Base-by-base conservation (phyloP, 2,888 invertebrate species). In the Lochmaea capreae region DNA sequence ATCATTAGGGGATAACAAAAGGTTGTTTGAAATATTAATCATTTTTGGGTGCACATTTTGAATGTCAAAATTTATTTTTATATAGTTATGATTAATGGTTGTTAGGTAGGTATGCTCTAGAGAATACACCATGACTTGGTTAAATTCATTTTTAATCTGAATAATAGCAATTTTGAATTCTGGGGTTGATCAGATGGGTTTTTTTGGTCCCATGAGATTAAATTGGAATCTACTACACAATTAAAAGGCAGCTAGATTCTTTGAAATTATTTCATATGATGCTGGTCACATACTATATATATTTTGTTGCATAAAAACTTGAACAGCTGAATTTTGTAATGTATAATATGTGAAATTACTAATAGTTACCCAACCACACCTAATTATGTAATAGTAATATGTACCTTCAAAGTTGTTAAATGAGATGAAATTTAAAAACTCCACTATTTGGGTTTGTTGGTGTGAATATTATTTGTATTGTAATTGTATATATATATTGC, bases 21-120 rank as follows among this genome's bases (percentile, higher is more conserved):
- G 83, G 82, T 86, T 88, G 87, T 87, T 87, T 88, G 88, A 89
- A 87, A 89, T 89, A 89, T 89, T 87, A 87, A 87, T 87, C 86
- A 87, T 87, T 86, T 85, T 81, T 86, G 85, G 86, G 85, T 84
- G 83, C 86, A 82, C 82, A 85, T 85, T 85, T 84, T 81, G 82
- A 82, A 83, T 85, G 86, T 86, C 87, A 86, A 85, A 86, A 85
- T 81, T 83, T 83, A 84, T 83, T 85, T 87, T 87, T 81, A 83
- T 83, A 83, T 82, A 83, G 85, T 84, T 87, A 86, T 87, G 87
- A 87, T 87, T 87, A 87, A 87, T 87, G 87, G 81, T 85, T 75
- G 69, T 77, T 80, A 80, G 83, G 83, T 80, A 80, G 83, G 83
- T 83, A 83, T 84, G 82, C 87, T 84, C 85, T 78, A 79, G 86